Evolutionary conservation across 2,113 vertebrate genomes (phyloP).

Genomic region (Halichoerus grypus): DNA sequence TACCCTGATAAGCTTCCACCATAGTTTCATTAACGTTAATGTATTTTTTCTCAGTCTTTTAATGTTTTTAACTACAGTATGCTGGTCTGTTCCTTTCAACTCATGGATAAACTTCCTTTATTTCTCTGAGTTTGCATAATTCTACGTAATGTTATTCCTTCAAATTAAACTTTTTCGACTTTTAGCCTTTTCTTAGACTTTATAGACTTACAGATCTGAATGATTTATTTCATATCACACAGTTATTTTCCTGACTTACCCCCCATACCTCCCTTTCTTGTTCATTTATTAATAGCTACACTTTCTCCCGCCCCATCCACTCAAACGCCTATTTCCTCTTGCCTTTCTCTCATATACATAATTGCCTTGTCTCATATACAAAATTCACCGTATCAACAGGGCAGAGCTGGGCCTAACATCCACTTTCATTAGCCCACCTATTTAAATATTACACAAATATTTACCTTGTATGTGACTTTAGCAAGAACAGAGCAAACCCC

Average conservation of each 20-base stretch:
- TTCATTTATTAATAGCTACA: neutral
- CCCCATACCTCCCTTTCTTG: neutral
- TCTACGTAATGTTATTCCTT: constrained; percentile 15
- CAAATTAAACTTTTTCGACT: neutral
- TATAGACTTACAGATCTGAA: neutral
- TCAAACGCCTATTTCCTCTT: neutral
- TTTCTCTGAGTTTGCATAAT: constrained; percentile 29
- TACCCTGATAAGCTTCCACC: neutral
- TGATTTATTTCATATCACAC: neutral
- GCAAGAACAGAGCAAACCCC: neutral
- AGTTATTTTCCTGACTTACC: neutral
- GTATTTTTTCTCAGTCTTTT: neutral
- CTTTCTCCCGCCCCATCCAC: neutral
- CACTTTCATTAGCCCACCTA: neutral
- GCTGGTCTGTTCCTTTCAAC: neutral
- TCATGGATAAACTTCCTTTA: neutral
- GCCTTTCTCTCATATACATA: neutral
- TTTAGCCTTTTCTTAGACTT: neutral
- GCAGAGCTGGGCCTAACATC: neutral
- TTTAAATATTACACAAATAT: neutral
- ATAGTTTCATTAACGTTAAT: neutral
- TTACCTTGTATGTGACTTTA: neutral
- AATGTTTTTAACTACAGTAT: constrained; percentile 38
- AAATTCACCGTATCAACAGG: neutral
- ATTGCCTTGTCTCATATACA: neutral